Percentiles rank a stretch among this genome's conserved stretches.
These are phyloP conservation scores for Drosophila vallismaia DNA, from an alignment of 2,888 invertebrate species.

Conservation along the genomic window DNA sequence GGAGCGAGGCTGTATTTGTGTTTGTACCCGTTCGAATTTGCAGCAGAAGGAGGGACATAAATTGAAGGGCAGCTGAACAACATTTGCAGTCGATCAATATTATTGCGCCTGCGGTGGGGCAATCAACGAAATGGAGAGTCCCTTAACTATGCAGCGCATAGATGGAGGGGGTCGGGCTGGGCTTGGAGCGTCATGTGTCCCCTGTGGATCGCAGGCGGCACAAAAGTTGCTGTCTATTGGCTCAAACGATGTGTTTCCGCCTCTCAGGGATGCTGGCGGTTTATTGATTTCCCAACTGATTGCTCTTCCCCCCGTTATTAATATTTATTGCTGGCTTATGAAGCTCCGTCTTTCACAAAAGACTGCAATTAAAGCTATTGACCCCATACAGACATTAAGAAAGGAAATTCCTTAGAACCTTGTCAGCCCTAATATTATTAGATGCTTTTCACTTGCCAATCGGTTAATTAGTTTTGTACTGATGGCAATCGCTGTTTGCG, in stretches of 20 bases:
- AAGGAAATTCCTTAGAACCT: neutral
- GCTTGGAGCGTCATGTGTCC: slow-evolving; percentile 18
- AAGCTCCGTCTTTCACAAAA: neutral
- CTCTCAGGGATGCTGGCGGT: slow-evolving; percentile 13
- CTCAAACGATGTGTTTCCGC: slow-evolving; percentile 4
- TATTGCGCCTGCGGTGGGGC: slow-evolving; percentile 40
- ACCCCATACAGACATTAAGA: neutral
- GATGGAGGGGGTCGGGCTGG: neutral
- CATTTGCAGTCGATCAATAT: slow-evolving; percentile 47
- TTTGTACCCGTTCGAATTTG: slow-evolving; percentile 34
- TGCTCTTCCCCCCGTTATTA: slow-evolving; percentile 20
- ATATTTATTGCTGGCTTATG: slow-evolving; percentile 20
- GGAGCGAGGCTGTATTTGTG: neutral
- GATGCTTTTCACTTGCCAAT: slow-evolving; percentile 40
- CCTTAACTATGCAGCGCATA: slow-evolving; percentile 20
- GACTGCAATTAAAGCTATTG: slow-evolving; percentile 9
- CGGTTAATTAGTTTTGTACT: slow-evolving; percentile 53
- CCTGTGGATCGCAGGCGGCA: slow-evolving; percentile 11
- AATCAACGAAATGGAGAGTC: slow-evolving; percentile 50
- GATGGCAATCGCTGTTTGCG: slow-evolving; percentile 25
- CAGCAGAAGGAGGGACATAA: slow-evolving; percentile 22
- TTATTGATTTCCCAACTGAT: slow-evolving; percentile 41
- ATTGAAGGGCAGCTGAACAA: slow-evolving; percentile 41
- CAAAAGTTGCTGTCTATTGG: slow-evolving; percentile 10
- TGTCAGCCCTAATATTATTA: slow-evolving; percentile 30